phyloP scores from a whole-genome alignment of 2,113 vertebrate genomes.

The Crotalus tigris region DNA sequence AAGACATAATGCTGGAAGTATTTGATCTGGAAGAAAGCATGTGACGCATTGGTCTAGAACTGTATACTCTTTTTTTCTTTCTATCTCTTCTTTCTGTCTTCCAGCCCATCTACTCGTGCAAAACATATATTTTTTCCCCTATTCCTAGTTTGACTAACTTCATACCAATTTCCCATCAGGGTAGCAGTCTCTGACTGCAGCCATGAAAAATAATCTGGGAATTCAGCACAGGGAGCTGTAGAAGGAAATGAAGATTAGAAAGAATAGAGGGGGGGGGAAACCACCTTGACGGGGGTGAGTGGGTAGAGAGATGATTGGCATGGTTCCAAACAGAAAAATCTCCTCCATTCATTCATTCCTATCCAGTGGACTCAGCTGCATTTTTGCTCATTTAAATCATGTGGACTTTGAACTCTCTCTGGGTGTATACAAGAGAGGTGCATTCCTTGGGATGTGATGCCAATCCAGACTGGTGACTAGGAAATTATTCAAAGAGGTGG shows the following conservation, averaged over 20 bases:
- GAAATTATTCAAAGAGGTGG: neutral
- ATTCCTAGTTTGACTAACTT: neutral
- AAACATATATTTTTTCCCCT: neutral
- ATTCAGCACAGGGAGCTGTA: neutral
- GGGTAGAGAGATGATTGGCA: neutral
- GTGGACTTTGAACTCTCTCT: neutral
- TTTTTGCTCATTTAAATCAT: neutral
- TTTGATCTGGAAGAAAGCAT: neutral
- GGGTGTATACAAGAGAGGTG: neutral
- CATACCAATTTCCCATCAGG: rapidly evolving
- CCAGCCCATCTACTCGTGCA: neutral
- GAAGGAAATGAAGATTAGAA: slow-evolving; percentile 42
- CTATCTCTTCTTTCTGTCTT: neutral
- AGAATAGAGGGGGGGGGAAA: neutral
- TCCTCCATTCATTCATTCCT: neutral
- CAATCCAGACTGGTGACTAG: neutral
- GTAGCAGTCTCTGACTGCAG: neutral
- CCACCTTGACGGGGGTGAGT: neutral
- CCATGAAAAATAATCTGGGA: neutral
- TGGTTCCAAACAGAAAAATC: neutral
- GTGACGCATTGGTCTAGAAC: neutral
- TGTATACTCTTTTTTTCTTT: no score
- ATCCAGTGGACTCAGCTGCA: rapidly evolving
- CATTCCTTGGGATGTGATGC: neutral
- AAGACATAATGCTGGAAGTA: neutral